Percentiles rank a stretch among this genome's conserved stretches.
These are phyloP conservation scores for Clamator glandarius DNA, from an alignment of 2,797 vertebrate genomes.

Conservation along the genomic window DNA sequence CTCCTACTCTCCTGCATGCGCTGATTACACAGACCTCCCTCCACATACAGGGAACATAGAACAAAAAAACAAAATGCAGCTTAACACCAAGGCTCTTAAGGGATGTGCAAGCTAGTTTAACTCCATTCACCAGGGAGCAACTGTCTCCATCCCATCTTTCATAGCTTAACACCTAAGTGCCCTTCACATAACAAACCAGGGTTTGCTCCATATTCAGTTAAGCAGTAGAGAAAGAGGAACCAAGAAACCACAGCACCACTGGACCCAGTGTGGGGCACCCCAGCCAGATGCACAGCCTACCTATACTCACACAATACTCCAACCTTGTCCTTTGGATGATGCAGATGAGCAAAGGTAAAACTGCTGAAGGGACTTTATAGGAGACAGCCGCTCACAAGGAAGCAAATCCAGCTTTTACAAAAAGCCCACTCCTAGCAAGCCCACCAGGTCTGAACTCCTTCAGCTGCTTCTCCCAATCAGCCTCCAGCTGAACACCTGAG, in stretches of 20 bases:
- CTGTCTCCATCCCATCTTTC: neutral
- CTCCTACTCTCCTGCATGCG: neutral
- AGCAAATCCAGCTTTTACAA: neutral
- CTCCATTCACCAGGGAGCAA: neutral
- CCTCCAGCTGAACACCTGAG: fast-evolving
- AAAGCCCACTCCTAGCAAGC: fast-evolving
- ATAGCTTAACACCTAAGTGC: neutral
- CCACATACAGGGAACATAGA: neutral
- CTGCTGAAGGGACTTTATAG: neutral
- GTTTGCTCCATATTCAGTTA: neutral
- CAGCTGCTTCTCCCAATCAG: fast-evolving
- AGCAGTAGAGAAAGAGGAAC: fast-evolving
- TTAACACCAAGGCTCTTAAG: neutral
- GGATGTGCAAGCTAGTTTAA: neutral
- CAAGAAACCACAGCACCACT: neutral
- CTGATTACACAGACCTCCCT: fast-evolving
- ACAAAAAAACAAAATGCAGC: fast-evolving
- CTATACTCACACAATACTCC: neutral
- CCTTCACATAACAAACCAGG: fast-evolving
- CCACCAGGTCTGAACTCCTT: fast-evolving
- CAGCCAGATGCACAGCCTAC: neutral
- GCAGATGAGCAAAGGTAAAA: neutral
- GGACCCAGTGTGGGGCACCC: fast-evolving
- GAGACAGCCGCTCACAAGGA: fast-evolving
- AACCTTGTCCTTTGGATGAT: fast-evolving